phyloP scores from a whole-genome alignment of 2,888 invertebrate species.

The Chrysodeixis includens region DNA sequence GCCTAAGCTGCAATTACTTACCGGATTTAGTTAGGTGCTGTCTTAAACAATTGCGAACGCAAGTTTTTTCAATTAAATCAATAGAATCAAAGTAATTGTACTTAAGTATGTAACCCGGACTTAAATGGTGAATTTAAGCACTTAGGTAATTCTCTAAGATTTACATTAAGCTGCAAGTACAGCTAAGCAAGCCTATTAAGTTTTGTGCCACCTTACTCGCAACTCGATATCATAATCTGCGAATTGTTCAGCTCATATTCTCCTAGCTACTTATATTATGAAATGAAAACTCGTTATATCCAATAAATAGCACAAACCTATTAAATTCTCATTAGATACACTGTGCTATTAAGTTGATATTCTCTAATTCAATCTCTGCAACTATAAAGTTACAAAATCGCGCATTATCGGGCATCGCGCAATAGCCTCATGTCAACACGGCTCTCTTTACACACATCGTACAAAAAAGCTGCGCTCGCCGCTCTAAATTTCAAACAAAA shows the following conservation, averaged over 20 bases:
- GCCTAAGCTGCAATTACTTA: no score
- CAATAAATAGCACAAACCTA: constrained; percentile 53
- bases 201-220: constrained; percentile 7
- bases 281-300: constrained; percentile 40
- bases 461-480: constrained; percentile 69
- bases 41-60: no score
- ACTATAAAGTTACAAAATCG: constrained; percentile 55
- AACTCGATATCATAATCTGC: constrained; percentile 31
- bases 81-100: no score
- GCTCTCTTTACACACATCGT: constrained; percentile 68
- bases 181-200: neutral
- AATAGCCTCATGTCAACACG: constrained; percentile 77
- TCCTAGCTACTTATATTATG: constrained; percentile 37
- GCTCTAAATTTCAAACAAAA: constrained; percentile 87
- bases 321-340: constrained; percentile 56
- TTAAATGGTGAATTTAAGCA: neutral
- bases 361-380: constrained; percentile 51
- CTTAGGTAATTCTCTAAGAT: no score
- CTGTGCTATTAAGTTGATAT: constrained; percentile 48
- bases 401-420: constrained; percentile 59
- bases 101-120: no score
- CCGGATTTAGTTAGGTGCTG: no score
- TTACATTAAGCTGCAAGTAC: neutral
- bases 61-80: no score
- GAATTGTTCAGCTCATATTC: constrained; percentile 10